These are phyloP conservation scores for Pseudomyrmex dendroicus DNA, from an alignment of 1,140 invertebrate species.

Conservation along the genomic window DNA sequence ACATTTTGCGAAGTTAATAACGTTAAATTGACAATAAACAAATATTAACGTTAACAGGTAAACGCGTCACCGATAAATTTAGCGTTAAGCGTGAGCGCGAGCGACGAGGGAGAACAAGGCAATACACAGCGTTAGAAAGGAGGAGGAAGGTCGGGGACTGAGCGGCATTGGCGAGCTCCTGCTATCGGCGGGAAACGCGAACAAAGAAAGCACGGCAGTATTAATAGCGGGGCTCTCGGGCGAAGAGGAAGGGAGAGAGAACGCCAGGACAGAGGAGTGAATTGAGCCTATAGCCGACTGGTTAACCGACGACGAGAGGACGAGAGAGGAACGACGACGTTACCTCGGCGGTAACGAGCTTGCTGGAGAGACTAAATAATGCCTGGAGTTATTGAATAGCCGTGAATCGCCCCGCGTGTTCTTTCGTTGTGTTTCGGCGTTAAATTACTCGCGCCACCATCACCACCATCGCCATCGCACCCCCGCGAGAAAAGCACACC, in stretches of 20 bases:
- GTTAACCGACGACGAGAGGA: constrained; percentile 21
- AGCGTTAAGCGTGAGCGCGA: not conserved
- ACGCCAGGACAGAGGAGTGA: not conserved
- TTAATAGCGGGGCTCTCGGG: constrained; percentile 45
- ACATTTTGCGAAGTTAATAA: too few species aligned
- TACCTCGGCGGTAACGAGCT: constrained; percentile 47
- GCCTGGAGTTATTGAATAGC: constrained; percentile 32
- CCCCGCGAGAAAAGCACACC: not conserved
- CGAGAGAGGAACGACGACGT: constrained; percentile 11
- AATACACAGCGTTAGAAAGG: not conserved
- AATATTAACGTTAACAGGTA: too few species aligned
- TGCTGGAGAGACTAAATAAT: constrained; percentile 45
- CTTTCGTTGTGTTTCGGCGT: constrained; percentile 4
- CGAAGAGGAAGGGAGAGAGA: not conserved
- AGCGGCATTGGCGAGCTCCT: constrained; percentile 1
- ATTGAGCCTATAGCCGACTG: constrained; percentile 33
- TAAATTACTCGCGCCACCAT: constrained; percentile 17
- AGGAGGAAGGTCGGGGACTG: constrained; percentile 21
- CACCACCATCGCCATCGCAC: too few species aligned
- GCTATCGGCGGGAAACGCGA: constrained; percentile 17
- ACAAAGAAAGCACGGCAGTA: constrained; percentile 55
- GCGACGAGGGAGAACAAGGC: not conserved
- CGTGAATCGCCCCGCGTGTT: constrained; percentile 15
- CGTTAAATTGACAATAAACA: too few species aligned
- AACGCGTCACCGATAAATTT: too few species aligned